Conservation (phyloP, 2,888 invertebrate species). For the Apodemia mormo region DNA sequence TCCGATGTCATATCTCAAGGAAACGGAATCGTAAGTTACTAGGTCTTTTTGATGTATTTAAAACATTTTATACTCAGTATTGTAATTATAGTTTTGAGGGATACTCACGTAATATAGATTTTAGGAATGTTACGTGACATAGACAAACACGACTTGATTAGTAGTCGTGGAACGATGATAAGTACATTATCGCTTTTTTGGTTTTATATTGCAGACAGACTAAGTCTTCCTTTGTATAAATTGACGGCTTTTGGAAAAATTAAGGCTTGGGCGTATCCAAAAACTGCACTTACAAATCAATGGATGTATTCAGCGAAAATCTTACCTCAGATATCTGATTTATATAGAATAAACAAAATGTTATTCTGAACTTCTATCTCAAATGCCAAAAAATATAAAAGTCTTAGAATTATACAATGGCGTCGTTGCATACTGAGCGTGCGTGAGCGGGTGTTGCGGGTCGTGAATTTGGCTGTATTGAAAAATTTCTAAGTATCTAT, state of each 20-base stretch:
- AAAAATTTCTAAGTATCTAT: too few relatives aligned
- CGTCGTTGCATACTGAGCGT: too few relatives aligned
- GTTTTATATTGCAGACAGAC: slow-evolving; percentile 12
- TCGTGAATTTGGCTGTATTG: too few relatives aligned
- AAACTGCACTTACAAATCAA: neutral
- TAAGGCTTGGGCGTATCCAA: neutral
- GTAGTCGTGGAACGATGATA: slow-evolving; percentile 22
- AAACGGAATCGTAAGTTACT: slow-evolving; percentile 54
- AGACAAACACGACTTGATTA: slow-evolving; percentile 13
- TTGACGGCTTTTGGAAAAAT: neutral
- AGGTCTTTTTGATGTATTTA: slow-evolving; percentile 76
- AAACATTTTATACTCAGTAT: slow-evolving; percentile 77
- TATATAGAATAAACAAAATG: too few relatives aligned
- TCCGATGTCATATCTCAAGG: slow-evolving; percentile 41
- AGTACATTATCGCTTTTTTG: slow-evolving; percentile 23
- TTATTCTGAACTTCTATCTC: too few relatives aligned
- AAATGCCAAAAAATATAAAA: too few relatives aligned
- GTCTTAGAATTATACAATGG: too few relatives aligned
- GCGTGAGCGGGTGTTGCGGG: too few relatives aligned
- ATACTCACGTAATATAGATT: slow-evolving; percentile 48
- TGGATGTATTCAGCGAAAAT: too few relatives aligned
- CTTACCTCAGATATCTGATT: too few relatives aligned
- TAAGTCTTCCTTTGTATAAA: slow-evolving; percentile 42
- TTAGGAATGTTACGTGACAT: slow-evolving; percentile 40
- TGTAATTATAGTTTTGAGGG: slow-evolving; percentile 62